Base-by-base conservation (phyloP, 2,888 invertebrate species). In the Hipparchia semele region DNA sequence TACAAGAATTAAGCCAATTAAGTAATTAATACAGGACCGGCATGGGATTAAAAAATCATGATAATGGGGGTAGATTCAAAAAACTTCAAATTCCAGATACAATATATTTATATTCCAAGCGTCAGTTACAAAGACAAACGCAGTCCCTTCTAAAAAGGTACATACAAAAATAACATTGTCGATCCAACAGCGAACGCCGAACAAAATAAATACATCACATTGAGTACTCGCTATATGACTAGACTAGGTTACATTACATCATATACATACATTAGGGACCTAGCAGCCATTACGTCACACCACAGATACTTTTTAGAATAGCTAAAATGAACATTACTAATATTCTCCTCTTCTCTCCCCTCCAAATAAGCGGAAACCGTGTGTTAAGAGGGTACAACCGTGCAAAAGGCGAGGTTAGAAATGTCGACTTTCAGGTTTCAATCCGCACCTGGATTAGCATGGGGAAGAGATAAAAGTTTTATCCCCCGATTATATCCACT, bases 101-200 rank as follows among this genome's bases (percentile, higher is more conserved):
- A 86, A 79, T 85, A 83, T 85, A 82, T 83, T 79, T 58, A 89
- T 77, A 76, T 75, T 86, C 82, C 79, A 89, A 90, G 90, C 90
- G 81, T 86, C 84, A 81, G 82, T 86, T 87, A 87, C 86, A 88
- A 83, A 83, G 82, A 85, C 84, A 79, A 84, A 83, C 81, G 79
- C 77, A 78, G 78, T 76, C 79, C 80, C 80, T 81, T 82, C 83
- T 81, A 65, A 82, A 79, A 78, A 81, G 80, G 76, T 78, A 79
- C 79, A 78, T 81, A 82, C 78, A 81, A 82, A 82, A 81, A 85
- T 82, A 85, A 82, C 78, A 78, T 75, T 70, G 76, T 71, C 77
- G 68, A 81, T 80, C 74, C 77, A 70, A 80, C 54, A 68, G 71
- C 23, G 49, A 70, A 72, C 58, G 72, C 73, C 53, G 39, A 39